Conservation (phyloP, 2,888 invertebrate genomes). For the Archips crataeganus region DNA sequence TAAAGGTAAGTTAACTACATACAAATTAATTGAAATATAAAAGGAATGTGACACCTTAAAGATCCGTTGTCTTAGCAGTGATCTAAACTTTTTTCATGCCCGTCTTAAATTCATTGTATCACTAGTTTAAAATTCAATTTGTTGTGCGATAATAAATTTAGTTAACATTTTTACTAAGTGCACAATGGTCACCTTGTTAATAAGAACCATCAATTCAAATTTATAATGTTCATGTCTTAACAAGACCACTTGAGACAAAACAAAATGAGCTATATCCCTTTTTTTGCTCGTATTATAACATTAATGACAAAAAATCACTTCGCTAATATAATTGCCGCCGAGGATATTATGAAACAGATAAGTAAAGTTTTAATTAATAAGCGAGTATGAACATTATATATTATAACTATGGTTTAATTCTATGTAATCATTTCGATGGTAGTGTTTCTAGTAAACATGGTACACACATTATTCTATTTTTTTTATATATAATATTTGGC, state of each 20-base stretch:
- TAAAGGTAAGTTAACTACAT: conserved; percentile 1
- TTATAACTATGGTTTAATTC: background rate
- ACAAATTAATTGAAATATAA: background rate
- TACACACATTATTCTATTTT: background rate
- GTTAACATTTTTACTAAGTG: conserved; percentile 29
- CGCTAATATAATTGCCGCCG: background rate
- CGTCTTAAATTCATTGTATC: conserved; percentile 9
- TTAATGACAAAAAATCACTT: background rate
- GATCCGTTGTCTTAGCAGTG: background rate
- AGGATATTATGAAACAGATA: background rate
- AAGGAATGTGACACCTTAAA: background rate
- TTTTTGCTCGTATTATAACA: background rate
- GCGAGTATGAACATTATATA: background rate
- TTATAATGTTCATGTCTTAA: background rate
- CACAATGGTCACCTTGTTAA: conserved; percentile 19
- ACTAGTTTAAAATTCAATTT: conserved; percentile 20
- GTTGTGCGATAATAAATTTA: conserved; percentile 29
- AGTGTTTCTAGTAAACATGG: conserved; percentile 4
- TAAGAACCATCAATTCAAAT: conserved; percentile 6
- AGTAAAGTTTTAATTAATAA: background rate
- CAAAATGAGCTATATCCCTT: background rate
- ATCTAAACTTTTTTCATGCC: background rate
- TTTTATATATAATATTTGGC: background rate
- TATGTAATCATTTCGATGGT: conserved; percentile 13
- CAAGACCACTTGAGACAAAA: background rate